A percentile compares a stretch with the other conserved stretches of the same genome.
Conservation (phyloP, 2,888 invertebrate genomes). For the Hypselothyrea guttata region DNA sequence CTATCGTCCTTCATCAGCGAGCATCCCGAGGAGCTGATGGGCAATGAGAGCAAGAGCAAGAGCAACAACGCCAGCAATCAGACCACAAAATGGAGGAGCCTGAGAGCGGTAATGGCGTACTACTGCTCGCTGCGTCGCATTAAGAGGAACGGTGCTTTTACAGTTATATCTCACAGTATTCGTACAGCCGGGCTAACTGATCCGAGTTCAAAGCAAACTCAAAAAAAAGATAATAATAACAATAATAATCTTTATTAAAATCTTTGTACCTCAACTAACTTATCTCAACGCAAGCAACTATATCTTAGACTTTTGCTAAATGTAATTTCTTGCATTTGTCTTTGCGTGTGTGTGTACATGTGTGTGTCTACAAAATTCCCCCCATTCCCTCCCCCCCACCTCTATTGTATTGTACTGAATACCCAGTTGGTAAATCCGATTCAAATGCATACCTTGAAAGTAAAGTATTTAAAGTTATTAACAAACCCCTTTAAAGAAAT, state of each 20-base stretch:
- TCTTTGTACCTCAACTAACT: conserved; percentile 12
- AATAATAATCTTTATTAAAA: conserved; percentile 16
- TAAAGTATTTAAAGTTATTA: neutral
- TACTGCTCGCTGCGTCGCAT: conserved; percentile 94
- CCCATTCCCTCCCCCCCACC: neutral
- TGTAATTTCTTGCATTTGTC: conserved; percentile 41
- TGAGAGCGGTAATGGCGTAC: conserved; percentile 94
- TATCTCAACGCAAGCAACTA: conserved; percentile 41
- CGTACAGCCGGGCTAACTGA: conserved; percentile 36
- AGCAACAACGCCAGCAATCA: conserved; percentile 31
- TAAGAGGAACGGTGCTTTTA: conserved; percentile 88
- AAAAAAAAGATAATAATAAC: conserved; percentile 16
- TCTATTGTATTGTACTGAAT: neutral
- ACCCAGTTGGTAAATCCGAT: conserved; percentile 4
- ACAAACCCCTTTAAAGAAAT: conserved; percentile 13
- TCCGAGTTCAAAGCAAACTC: too few species aligned
- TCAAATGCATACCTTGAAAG: conserved; percentile 10
- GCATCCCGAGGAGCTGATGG: conserved; percentile 61
- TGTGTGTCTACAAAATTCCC: conserved; percentile 27
- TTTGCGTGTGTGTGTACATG: conserved; percentile 39
- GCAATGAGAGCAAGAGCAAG: conserved; percentile 23
- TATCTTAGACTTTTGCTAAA: conserved; percentile 33
- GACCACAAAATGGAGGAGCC: conserved; percentile 91
- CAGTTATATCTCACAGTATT: conserved; percentile 24
- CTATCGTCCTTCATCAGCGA: conserved; percentile 68